A percentile compares a stretch with the other conserved stretches of the same genome.
phyloP scores from a whole-genome alignment of 2,888 invertebrate species.

The Hecatera dysodea region DNA sequence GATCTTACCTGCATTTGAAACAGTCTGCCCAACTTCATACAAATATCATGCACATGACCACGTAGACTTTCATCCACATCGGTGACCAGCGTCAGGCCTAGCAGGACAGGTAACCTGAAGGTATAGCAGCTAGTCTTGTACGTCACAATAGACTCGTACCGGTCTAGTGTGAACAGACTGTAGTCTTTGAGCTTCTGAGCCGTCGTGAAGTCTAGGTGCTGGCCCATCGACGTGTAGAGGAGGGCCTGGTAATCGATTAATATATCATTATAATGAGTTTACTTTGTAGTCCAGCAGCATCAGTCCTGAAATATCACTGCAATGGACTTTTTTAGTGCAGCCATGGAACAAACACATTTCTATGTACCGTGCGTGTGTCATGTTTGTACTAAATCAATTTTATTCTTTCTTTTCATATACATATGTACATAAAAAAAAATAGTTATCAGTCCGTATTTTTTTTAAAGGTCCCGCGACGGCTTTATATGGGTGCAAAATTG shows the following conservation, averaged over 20 bases:
- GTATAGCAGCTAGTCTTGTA: conserved; percentile 98
- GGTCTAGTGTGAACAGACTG: conserved; percentile 93
- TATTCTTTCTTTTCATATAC: too few species aligned
- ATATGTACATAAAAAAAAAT: too few species aligned
- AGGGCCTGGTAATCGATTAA: conserved; percentile 74
- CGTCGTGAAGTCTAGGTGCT: conserved; percentile 94
- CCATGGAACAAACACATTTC: too few species aligned
- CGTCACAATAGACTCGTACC: conserved; percentile 95
- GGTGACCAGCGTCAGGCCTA: conserved; percentile 95
- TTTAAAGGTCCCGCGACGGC: too few species aligned
- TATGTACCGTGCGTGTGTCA: too few species aligned
- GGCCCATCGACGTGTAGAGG: conserved; percentile 94
- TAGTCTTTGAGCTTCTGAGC: conserved; percentile 82
- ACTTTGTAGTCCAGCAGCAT: too few species aligned
- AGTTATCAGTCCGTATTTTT: too few species aligned
- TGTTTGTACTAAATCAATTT: too few species aligned
- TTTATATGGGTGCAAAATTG: too few species aligned
- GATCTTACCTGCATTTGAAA: conserved; percentile 96
- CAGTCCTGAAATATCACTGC: too few species aligned
- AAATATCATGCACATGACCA: conserved; percentile 94
- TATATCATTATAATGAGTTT: too few species aligned
- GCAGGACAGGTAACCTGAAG: conserved; percentile 96
- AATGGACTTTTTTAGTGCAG: too few species aligned
- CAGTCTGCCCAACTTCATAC: conserved; percentile 96
- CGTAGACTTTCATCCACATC: conserved; percentile 92